Base-by-base conservation (phyloP, 1,140 invertebrate species). In the Tetramorium simillimum region DNA sequence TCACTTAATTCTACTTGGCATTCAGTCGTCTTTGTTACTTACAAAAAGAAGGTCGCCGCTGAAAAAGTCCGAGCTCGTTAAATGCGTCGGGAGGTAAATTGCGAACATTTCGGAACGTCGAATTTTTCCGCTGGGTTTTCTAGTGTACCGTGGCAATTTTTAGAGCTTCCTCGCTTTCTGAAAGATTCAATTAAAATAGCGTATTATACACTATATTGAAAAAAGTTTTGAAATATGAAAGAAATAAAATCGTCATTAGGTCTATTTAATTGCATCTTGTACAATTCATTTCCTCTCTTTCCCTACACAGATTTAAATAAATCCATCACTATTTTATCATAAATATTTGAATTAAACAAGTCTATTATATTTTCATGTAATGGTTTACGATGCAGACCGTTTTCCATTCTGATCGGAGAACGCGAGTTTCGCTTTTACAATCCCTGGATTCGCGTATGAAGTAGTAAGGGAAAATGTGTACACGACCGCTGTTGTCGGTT, bases 1-100 rank as follows among this genome's bases (percentile, higher is more conserved):
- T 88, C 75, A 16, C 56, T 69, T 86, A 80, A 86, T 89, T 85
- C 53, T 37, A 85, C 58, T 58, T 40, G 63, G 56, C 65, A 37
- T 72, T 87, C 75, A 62, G 21, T 72, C 62, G 33, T 63, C 49
- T 58, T 70, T 16, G 3, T 84, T 33, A 62, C 56, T 85, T 51
- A 63, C 81, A 62, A 24, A 76, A 49, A 49, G 24, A 56, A 82
- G 56, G 56, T 85, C 14, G 14, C 53, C 43, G 56, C 4, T 49
- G n/a, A 37, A 85, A 53, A 53, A 56, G 56, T 60, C 43, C n/a
- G 46, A 16, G 24, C 24, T 58, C 18, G 18, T 43, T 53, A 67
- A 80, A 24, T 33, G 78, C 21, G 37, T 16, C 37, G 21, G 37
- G 37, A 56, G 40, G 12, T 14, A 56, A 81, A 56, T 81, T 16